These are phyloP conservation scores for Acanthosoma haemorrhoidale DNA, from an alignment of 2,888 invertebrate species.

Conservation along the genomic window DNA sequence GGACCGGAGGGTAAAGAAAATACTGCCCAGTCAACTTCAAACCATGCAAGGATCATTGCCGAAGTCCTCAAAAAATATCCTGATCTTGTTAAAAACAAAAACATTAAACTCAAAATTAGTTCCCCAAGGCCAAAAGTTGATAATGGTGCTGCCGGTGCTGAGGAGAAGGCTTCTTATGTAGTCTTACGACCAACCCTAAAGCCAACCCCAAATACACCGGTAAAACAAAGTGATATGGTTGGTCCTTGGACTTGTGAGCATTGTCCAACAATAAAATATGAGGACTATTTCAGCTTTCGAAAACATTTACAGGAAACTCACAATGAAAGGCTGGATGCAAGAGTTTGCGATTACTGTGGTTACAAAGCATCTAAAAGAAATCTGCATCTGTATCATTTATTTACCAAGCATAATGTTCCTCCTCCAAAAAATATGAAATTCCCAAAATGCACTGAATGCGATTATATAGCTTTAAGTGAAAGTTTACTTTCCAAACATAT, in stretches of 20 bases:
- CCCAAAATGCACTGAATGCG: conserved; percentile 72
- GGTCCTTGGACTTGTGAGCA: conserved; percentile 25
- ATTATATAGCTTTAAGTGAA: conserved; percentile 69
- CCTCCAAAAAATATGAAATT: conserved; percentile 66
- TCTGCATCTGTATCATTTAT: conserved; percentile 70
- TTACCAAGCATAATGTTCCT: conserved; percentile 68
- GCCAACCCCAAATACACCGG: conserved; percentile 21
- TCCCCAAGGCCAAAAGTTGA: conserved; percentile 50
- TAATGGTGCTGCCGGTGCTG: conserved; percentile 33
- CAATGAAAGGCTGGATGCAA: conserved; percentile 67
- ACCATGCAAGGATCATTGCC: conserved; percentile 81
- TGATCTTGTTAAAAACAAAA: conserved; percentile 78
- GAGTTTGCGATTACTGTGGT: conserved; percentile 80
- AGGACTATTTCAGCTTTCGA: conserved; percentile 59
- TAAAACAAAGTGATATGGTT: neutral
- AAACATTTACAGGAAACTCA: conserved; percentile 75
- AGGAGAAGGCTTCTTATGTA: conserved; percentile 48
- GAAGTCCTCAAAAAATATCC: conserved; percentile 79
- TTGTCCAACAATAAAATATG: conserved; percentile 1
- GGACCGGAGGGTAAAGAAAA: conserved; percentile 56
- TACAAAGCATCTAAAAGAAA: conserved; percentile 67
- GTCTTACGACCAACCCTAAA: conserved; percentile 47
- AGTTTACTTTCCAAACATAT: conserved; percentile 66
- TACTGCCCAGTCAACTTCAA: conserved; percentile 44
- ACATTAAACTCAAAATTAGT: conserved; percentile 78